Evolutionary conservation across 2,888 invertebrate species (phyloP), one percentile per base, ranked within the genome.

Genomic region (Rosalia funebris): DNA sequence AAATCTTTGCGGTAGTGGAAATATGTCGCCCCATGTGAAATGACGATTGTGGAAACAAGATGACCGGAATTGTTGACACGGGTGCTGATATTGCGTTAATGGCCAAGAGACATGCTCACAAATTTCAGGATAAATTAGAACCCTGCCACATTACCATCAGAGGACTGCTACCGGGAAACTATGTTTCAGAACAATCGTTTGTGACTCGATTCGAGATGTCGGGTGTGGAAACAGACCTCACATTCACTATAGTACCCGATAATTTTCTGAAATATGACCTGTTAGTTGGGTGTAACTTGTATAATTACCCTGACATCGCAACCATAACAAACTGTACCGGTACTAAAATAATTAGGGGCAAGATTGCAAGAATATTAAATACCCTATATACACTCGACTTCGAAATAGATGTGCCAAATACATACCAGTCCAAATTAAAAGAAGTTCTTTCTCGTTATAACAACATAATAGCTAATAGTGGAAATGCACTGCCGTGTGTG

Each of bases 61-160:
- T 31, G 31, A 57, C 19, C 25, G 53, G 55, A 15, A 11, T 64
- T 14, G 39, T 64, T 36, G 64, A 62, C 19, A 62, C 64, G 2
- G 64, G 64, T 1, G 61, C 55, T 12, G 60, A 65, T 11, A 37
- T 62, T 9, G 52, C 56, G 4, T 19, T 65, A n/a, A 60, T 65
- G 10, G 52, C 65, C 2, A 39, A 57, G 1, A 55, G 44, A 48
- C 46, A 32, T 44, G 9, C 15, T 7, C 25, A 42, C 7, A 55
- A 14, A 12, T 62, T 59, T 44, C 12, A 11, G 14, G 7, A 14
- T 1, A 48, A 56, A 19, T 14, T 48, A 37, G 20, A 16, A 31
- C 4, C 9, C 9, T 11, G 12, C 15, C 10, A 52, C 2, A 10
- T 31, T 32, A 17, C 15, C 1, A 32, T 42, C 25, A n/a, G 11